phyloP scores from a whole-genome alignment of 2,113 vertebrate species.

The Tragelaphus buxtoni region DNA sequence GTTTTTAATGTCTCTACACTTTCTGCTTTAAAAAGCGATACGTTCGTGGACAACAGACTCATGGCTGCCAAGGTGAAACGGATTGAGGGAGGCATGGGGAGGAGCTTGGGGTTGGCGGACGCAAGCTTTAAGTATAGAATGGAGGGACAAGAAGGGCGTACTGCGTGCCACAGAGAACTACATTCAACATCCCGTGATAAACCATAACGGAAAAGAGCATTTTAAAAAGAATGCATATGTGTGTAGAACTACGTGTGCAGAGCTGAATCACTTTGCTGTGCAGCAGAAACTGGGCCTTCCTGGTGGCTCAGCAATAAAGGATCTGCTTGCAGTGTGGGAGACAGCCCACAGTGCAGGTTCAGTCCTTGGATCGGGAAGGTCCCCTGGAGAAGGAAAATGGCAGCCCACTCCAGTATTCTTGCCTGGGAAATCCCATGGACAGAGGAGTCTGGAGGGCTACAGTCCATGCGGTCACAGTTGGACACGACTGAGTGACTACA shows the following conservation, averaged over 20 bases:
- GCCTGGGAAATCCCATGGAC: not conserved
- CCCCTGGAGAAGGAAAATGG: not conserved
- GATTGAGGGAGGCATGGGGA: not conserved
- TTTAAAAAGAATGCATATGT: not conserved
- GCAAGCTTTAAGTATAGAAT: accelerated
- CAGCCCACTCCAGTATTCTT: not conserved
- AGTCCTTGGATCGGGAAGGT: not conserved
- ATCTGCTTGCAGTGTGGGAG: not conserved
- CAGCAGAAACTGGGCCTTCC: not conserved
- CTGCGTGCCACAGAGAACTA: not conserved
- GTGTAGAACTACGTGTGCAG: not conserved
- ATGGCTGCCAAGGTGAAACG: not conserved
- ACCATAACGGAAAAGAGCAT: not conserved
- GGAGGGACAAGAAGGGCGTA: not conserved
- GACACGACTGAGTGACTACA: not conserved
- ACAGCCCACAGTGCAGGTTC: accelerated
- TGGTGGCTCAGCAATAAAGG: not conserved
- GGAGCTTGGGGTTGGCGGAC: not conserved
- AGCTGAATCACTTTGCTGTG: not conserved
- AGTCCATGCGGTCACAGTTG: not conserved
- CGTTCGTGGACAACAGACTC: not conserved
- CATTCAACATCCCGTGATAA: not conserved
- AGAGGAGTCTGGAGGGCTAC: not conserved
- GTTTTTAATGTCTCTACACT: not conserved
- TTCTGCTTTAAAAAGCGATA: not conserved